A percentile compares a stretch with the other conserved stretches of the same genome.
These are phyloP conservation scores for Fistularia tabacaria DNA, from an alignment of 2,797 vertebrate species.

Conservation along the genomic window DNA sequence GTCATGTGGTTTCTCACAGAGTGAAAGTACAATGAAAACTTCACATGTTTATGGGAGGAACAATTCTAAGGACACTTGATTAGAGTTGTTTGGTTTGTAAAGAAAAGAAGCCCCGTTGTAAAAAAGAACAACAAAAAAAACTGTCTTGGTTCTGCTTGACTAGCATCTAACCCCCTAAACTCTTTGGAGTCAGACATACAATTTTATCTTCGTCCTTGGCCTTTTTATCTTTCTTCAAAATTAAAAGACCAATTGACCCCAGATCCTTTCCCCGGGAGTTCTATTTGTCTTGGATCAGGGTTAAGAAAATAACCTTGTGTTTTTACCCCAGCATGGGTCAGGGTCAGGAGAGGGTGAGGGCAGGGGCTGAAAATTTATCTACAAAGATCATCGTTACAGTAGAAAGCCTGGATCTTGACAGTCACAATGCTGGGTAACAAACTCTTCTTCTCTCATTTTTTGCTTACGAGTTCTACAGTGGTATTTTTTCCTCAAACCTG, in stretches of 20 bases:
- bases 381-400: conserved; percentile 61
- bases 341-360: conserved; percentile 30
- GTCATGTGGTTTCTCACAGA: conserved; percentile 60
- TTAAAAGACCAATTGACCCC: conserved; percentile 67
- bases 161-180: conserved; percentile 8
- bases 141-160: too few relatives aligned
- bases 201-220: conserved; percentile 37
- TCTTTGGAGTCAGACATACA: conserved; percentile 64
- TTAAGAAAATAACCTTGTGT: conserved; percentile 66
- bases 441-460: conserved; percentile 35
- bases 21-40: conserved; percentile 55
- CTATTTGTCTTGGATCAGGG: conserved; percentile 61
- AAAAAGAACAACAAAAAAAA: conserved; percentile 27
- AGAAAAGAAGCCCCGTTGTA: conserved; percentile 56
- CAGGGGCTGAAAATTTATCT: conserved; percentile 38
- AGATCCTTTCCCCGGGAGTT: conserved; percentile 53
- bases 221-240: conserved; percentile 50
- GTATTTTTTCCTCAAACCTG: conserved; percentile 27
- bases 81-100: conserved; percentile 48
- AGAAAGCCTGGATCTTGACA: conserved; percentile 41
- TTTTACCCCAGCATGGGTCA: conserved; percentile 44
- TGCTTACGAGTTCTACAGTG: conserved; percentile 37
- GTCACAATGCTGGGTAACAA: conserved; percentile 38
- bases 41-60: conserved; percentile 47
- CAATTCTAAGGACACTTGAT: conserved; percentile 43